Percentiles rank a stretch among this genome's conserved stretches.
Conservation (phyloP, 1,140 invertebrate genomes). For the Aphidius gifuensis region DNA sequence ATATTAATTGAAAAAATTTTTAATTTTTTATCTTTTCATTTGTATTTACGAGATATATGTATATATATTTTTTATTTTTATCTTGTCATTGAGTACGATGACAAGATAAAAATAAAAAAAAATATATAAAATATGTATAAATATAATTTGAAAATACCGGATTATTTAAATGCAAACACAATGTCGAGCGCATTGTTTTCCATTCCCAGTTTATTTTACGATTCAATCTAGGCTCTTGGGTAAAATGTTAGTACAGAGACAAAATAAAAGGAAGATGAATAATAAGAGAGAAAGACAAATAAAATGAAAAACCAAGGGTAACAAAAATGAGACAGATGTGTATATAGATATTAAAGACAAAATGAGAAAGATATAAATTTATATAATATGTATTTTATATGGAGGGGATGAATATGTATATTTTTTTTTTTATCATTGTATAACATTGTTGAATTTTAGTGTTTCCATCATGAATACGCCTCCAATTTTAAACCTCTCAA, state of each 20-base stretch:
- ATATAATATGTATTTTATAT: neutral
- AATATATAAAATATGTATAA: slow-evolving; percentile 1
- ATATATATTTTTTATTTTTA: too few relatives aligned
- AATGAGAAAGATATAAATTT: slow-evolving; percentile 19
- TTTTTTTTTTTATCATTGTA: slow-evolving; percentile 22
- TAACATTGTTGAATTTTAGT: slow-evolving; percentile 30
- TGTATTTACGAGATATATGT: too few relatives aligned
- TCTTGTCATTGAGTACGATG: too few relatives aligned
- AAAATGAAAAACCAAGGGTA: neutral
- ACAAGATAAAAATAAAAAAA: neutral
- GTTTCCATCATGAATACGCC: slow-evolving; percentile 10
- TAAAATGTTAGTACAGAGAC: slow-evolving; percentile 1
- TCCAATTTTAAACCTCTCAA: neutral
- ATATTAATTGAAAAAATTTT: too few relatives aligned
- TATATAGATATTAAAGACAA: slow-evolving; percentile 18
- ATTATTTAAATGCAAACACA: slow-evolving; percentile 36
- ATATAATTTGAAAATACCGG: slow-evolving; percentile 16
- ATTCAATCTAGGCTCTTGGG: slow-evolving; percentile 28
- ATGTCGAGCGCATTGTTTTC: slow-evolving; percentile 27
- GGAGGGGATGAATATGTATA: slow-evolving; percentile 14
- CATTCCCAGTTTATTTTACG: slow-evolving; percentile 29
- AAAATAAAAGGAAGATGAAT: neutral
- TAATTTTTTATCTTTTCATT: too few relatives aligned
- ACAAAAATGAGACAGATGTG: slow-evolving; percentile 16
- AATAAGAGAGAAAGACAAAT: slow-evolving; percentile 1